Base-by-base conservation (phyloP, 2,888 invertebrate species). In the Mycalesis mineus region DNA sequence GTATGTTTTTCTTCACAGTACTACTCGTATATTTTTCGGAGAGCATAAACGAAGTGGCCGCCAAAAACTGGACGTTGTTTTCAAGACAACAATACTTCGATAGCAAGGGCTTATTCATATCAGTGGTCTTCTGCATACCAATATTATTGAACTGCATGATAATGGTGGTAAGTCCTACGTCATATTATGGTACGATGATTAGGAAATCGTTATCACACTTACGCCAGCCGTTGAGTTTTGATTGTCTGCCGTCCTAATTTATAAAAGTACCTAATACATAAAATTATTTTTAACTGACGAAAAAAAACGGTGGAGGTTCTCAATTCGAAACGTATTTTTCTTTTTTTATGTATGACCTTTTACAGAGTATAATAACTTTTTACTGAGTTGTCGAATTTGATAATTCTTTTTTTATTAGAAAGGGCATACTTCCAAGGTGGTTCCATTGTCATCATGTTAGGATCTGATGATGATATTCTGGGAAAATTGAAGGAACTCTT, bases 41-140 rank as follows among this genome's bases (percentile, higher is more conserved):
- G 84, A 95, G 92, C 70, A 95, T 98, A 67, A 98, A 98, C 78
- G 94, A 96, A 88, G 92, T 96, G 63, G 97, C 97, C 2, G 96
- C 97, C 0, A 91, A 91, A 64, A 94, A 97, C 81, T 97, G 97
- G 96, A 93, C 94, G 71, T 88, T 93, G 58, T 97, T 98, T 82
- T 95, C 97, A 0, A 92, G 94, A 68, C 97, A 98, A 71, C 97
- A 97, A 77, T 98, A 97, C 82, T 98, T 98, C 80, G 98, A 98
- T 81, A 95, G 95, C 72, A 95, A 95, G 86, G 98, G 98, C 15
- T 90, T 97, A 53, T 98, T 98, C 79, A 97, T 98, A 91, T 97
- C 97, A 0, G 92, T 97, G 9, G 96, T 97, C 17, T 97, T 97
- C 84, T 97, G 97, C n/a, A 94, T 96, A 76, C 98, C 98, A 17